Base-by-base conservation (phyloP, 92 coral and sea anemone species). In the Actinostola sp. region DNA sequence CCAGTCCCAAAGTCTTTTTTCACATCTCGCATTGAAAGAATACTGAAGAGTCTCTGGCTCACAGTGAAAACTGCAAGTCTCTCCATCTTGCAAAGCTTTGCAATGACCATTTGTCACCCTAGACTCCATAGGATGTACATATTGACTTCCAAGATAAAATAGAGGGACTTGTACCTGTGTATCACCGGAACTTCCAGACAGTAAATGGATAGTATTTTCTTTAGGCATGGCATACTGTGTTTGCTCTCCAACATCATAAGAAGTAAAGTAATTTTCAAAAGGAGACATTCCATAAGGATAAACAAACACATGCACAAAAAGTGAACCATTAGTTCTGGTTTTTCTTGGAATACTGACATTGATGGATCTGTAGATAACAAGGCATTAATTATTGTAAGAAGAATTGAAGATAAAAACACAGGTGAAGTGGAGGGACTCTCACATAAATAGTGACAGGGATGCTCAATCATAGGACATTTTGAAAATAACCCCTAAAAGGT, bases 321-420 rank as follows among this genome's bases (percentile, higher is more conserved):
- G 33, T 11, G 97, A 76, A n/a, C 98, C 98, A 82, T 93, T 93
- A 59, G 85, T 61, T 63, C 98, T 90, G 63, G 98, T 90, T 58
- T 80, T 66, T 30, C 83, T 53, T 30, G 98, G 98, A 49, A 93
- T 39, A 36, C 86, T 88, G 23, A 81, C 97, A 83, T 94, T 88
- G 20, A 91, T 52, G 11, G 85, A 72, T 51, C 98, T 94, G 44
- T 39, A 45, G 46, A n/a, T 48, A 49, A 17, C 19, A 75, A 71
- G 7, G n/a, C n/a, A n/a, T n/a, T n/a, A n/a, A n/a, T n/a, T n/a
- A n/a, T n/a, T n/a, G n/a, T n/a, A n/a, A n/a, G n/a, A n/a, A n/a
- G n/a, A n/a, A n/a, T 27, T 21, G 16, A 48, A 48, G 32, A 14
- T 19, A 25, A 42, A 16, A 48, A 7, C 2, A 13, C 31, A 12